Evolutionary conservation across 2,113 vertebrate genomes (phyloP), one percentile per base, ranked within the genome.

Genomic region (Pelecanoides urinatrix): DNA sequence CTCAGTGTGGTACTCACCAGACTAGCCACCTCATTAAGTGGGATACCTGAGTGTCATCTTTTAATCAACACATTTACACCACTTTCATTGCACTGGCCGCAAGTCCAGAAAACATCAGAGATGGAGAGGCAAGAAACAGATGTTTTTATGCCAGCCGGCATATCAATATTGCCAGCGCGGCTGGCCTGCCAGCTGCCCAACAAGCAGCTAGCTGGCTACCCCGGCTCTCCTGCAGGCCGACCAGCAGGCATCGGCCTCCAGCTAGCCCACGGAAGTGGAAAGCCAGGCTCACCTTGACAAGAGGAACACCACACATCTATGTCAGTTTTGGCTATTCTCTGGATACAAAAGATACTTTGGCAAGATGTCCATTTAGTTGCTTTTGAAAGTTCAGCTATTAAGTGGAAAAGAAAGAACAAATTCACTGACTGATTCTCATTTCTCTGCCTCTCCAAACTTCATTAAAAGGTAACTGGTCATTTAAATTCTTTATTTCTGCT

Each of bases 101-200:
- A 88, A 59, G 44, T 36, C 49, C 66, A 92, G 26, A 73, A 79
- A 72, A 53, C 25, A 56, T 21, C 36, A 74, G 42, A 42, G 74
- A 36, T 13, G 5, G 59, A 95, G 63, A 77, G 47, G 56, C 27
- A 85, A 40, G 34, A 78, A 88, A 44, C 19, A 71, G 45, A 59
- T 65, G 40, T 11, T 88, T 90, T 75, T 30, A 62, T 63, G 62
- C 14, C 58, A 91, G 40, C 26, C 65, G 62, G 38, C 29, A 27
- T 1, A 5, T 13, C 30, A 19, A 9, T 29, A 32, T 2, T 49
- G 34, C 36, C 59, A 74, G 34, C 2, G 0, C 0, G 1, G 62
- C 68, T 50, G 32, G 74, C 68, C 52, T 66, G 63, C 30, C 88
- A 82, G 82, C 15, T 86, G 78, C 27, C 67, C 53, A 26, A 38